Evolutionary conservation across 2,113 vertebrate species (phyloP).

Genomic region (Prionailurus bengalensis): DNA sequence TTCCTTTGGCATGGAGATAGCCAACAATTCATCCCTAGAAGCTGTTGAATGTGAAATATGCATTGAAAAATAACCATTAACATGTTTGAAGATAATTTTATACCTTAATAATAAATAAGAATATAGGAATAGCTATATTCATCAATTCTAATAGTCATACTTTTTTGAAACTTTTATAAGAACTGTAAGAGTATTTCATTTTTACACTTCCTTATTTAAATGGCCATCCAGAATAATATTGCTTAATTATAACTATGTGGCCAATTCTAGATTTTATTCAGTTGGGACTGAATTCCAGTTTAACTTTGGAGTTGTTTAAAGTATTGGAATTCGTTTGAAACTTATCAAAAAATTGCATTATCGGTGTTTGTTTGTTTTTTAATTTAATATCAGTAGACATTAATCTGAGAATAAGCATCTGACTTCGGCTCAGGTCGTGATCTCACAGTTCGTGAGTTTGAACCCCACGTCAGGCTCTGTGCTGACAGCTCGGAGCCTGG

Average conservation of each 20-base stretch:
- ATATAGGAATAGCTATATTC: not conserved
- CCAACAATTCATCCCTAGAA: not conserved
- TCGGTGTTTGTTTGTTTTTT: not conserved
- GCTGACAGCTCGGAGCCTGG: too few relatives aligned
- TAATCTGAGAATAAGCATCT: not conserved
- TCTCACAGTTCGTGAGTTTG: too few relatives aligned
- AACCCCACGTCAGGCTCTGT: too few relatives aligned
- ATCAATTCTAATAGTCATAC: not conserved
- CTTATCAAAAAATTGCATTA: conserved; percentile 27
- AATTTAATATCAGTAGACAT: not conserved
- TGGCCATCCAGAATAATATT: not conserved
- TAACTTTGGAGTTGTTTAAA: conserved; percentile 36
- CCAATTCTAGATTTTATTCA: not conserved
- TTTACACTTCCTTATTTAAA: conserved; percentile 22
- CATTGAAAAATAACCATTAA: not conserved
- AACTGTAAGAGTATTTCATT: not conserved
- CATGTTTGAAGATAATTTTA: not conserved
- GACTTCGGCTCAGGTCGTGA: too few relatives aligned
- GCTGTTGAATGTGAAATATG: not conserved
- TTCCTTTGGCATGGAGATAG: not conserved
- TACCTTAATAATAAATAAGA: not conserved
- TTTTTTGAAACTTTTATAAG: conserved; percentile 28
- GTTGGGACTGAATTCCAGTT: conserved; percentile 1
- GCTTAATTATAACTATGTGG: conserved; percentile 25
- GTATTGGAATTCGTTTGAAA: conserved; percentile 46